Evolutionary conservation across 2,113 vertebrate genomes (phyloP).

Genomic region (Corythornis madagascariensis): DNA sequence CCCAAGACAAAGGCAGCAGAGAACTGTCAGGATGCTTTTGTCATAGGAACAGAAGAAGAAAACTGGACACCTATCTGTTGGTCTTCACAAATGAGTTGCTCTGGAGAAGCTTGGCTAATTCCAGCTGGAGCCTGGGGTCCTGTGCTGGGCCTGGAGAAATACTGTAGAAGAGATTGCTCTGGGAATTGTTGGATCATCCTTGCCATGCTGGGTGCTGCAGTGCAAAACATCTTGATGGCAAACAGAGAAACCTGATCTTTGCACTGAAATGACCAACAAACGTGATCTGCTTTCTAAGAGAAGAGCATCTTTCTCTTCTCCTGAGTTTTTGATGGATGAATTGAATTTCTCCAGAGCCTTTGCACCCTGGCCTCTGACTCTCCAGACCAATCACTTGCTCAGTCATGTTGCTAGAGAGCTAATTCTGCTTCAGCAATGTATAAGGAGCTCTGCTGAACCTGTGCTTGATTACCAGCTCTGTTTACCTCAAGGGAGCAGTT

Average conservation of each 20-base stretch:
- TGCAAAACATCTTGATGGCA: neutral
- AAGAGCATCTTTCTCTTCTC: neutral
- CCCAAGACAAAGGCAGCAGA: neutral
- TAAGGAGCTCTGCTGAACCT: neutral
- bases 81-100: neutral
- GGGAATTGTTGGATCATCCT: neutral
- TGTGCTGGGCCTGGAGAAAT: neutral
- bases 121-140: neutral
- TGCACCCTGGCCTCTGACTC: neutral
- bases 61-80: neutral
- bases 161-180: neutral
- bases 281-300: neutral
- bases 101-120: neutral
- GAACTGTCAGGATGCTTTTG: neutral
- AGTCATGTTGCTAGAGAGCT: neutral
- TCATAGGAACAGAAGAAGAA: neutral
- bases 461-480: constrained; percentile 26
- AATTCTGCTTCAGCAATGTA: neutral
- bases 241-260: neutral
- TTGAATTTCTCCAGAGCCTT: neutral
- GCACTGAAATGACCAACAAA: neutral
- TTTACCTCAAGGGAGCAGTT: constrained; percentile 44
- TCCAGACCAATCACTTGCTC: neutral
- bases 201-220: neutral
- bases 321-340: neutral